Evolutionary conservation across 1,140 invertebrate genomes (phyloP).

Genomic region (Drosophila seguyi): DNA sequence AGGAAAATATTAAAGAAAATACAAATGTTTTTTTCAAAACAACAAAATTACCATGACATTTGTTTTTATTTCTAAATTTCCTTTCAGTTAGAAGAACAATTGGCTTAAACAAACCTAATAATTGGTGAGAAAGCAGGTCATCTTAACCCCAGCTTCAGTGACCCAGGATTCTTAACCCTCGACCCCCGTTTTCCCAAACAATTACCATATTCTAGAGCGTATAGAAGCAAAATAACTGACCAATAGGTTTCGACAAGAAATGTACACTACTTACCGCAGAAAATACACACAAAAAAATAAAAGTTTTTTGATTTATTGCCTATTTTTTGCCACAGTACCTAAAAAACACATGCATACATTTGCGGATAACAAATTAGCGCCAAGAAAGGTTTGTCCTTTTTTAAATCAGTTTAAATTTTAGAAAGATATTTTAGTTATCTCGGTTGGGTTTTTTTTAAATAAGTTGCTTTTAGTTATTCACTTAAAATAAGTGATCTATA

Average conservation of each 20-base stretch:
- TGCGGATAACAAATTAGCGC: not conserved
- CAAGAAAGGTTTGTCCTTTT: not conserved
- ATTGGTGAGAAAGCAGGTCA: slow-evolving; percentile 7
- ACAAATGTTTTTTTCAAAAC: slow-evolving; percentile 72
- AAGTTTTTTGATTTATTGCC: slow-evolving; percentile 29
- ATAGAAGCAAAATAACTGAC: slow-evolving; percentile 28
- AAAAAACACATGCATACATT: slow-evolving; percentile 10
- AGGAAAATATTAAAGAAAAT: slow-evolving; percentile 50
- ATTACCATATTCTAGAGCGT: not conserved
- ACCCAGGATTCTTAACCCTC: not conserved
- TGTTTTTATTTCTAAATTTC: slow-evolving; percentile 68
- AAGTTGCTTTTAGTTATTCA: not conserved
- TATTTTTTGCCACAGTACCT: slow-evolving; percentile 72
- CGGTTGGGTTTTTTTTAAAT: not conserved
- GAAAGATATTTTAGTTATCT: not conserved
- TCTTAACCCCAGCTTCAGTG: not conserved
- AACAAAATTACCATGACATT: slow-evolving; percentile 64
- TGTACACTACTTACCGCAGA: slow-evolving; percentile 20
- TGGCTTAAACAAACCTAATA: slow-evolving; percentile 47
- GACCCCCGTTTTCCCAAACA: not conserved
- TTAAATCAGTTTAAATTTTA: too few species aligned
- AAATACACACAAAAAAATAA: slow-evolving; percentile 3
- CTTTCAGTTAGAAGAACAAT: slow-evolving; percentile 56
- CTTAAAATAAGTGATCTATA: not conserved
- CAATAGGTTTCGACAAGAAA: slow-evolving; percentile 61